Percentiles rank a stretch among this genome's conserved stretches.
Evolutionary conservation across 2,888 invertebrate species (phyloP).

Genomic region (Thera britannica): DNA sequence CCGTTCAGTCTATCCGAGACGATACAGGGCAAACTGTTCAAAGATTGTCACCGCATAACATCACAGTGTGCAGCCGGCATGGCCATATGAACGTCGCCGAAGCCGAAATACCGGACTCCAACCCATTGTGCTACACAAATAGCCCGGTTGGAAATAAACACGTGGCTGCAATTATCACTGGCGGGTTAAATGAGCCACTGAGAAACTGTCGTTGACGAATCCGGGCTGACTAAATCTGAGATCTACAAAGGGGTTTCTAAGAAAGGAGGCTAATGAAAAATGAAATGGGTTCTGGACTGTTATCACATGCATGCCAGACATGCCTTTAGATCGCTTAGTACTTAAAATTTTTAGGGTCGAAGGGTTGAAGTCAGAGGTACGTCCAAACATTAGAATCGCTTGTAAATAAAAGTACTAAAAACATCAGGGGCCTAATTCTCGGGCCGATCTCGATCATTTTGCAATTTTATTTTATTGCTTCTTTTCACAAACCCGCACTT

Average conservation of each 20-base stretch:
- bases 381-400: neutral
- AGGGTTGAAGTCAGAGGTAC: neutral
- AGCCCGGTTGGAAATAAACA: slow-evolving; percentile 82
- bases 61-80: slow-evolving; percentile 1
- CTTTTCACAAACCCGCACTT: too few species aligned
- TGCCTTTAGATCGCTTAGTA: neutral
- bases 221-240: slow-evolving; percentile 63
- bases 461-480: too few species aligned
- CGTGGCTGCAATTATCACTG: slow-evolving; percentile 84
- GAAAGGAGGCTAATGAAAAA: slow-evolving; percentile 46
- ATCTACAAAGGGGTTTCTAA: slow-evolving; percentile 69
- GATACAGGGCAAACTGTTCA: too few species aligned
- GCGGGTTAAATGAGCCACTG: slow-evolving; percentile 83
- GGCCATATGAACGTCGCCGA: slow-evolving; percentile 39
- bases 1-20: too few species aligned
- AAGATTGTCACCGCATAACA: neutral
- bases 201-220: slow-evolving; percentile 81
- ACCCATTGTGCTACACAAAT: slow-evolving; percentile 83
- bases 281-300: neutral
- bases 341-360: too few species aligned
- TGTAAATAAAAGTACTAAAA: too few species aligned
- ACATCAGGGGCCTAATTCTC: too few species aligned
- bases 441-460: too few species aligned
- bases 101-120: slow-evolving; percentile 81
- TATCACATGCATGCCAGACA: neutral